Percentiles rank a stretch among this genome's conserved stretches.
These are phyloP conservation scores for Trachelipus rathkii DNA, from an alignment of 1,140 invertebrate genomes.

Conservation along the genomic window DNA sequence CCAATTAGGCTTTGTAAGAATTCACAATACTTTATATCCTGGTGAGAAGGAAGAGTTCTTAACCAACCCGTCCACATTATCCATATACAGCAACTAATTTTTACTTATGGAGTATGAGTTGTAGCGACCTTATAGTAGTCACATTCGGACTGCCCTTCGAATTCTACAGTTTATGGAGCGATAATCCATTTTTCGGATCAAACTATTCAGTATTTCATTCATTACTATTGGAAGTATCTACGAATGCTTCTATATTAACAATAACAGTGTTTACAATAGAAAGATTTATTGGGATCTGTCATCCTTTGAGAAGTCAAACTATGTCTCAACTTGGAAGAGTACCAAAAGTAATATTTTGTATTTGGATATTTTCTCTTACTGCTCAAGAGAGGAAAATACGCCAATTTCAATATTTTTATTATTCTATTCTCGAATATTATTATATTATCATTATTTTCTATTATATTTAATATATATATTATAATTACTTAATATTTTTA, in stretches of 20 bases:
- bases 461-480: too few species aligned
- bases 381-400: too few species aligned
- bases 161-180: constrained; percentile 1
- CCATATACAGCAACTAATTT: neutral
- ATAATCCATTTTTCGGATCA: neutral
- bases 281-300: constrained; percentile 89
- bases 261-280: constrained; percentile 93
- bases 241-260: constrained; percentile 87
- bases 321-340: constrained; percentile 54
- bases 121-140: neutral
- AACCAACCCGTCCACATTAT: too few species aligned
- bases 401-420: too few species aligned
- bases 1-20: too few species aligned
- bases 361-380: constrained; percentile 55
- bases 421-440: too few species aligned
- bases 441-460: too few species aligned
- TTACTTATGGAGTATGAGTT: neutral
- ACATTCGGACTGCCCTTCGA: neutral
- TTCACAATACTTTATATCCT: too few species aligned
- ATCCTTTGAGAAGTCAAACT: constrained; percentile 81
- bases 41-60: too few species aligned
- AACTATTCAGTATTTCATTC: neutral
- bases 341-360: constrained; percentile 58
- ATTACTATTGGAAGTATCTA: constrained; percentile 66
- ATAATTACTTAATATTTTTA: too few species aligned